These are phyloP conservation scores for Eulemur rufifrons DNA, from an alignment of 2,113 vertebrate genomes.

Conservation along the genomic window DNA sequence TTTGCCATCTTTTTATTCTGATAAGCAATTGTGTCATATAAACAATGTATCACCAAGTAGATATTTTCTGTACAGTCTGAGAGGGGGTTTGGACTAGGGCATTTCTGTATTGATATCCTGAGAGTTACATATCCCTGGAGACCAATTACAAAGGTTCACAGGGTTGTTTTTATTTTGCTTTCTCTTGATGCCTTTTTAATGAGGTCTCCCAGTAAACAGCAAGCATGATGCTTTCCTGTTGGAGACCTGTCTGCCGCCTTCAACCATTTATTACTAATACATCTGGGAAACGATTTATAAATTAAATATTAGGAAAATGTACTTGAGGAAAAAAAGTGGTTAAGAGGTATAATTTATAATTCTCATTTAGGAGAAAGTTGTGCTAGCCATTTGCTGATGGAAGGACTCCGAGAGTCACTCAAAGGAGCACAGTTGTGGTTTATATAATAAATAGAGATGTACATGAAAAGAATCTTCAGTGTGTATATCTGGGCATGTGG, in stretches of 20 bases:
- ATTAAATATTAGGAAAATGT: constrained; percentile 90
- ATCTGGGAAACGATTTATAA: constrained; percentile 88
- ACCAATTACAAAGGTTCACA: constrained; percentile 86
- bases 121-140: constrained; percentile 78
- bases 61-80: constrained; percentile 9
- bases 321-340: constrained; percentile 80
- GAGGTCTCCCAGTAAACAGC: constrained; percentile 84
- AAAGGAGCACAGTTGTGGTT: constrained; percentile 67
- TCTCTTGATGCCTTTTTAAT: constrained; percentile 91
- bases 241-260: constrained; percentile 86
- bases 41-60: background rate
- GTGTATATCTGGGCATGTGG: constrained; percentile 15
- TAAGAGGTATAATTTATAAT: constrained; percentile 72
- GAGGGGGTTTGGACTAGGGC: constrained; percentile 34
- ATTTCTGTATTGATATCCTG: constrained; percentile 77
- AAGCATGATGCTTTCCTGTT: constrained; percentile 84
- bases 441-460: constrained; percentile 76
- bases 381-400: constrained; percentile 80
- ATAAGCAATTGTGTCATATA: background rate
- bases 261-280: constrained; percentile 84
- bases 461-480: constrained; percentile 30
- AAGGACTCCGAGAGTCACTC: constrained; percentile 62
- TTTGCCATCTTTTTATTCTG: background rate
- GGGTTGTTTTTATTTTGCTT: constrained; percentile 86
- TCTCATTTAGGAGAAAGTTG: constrained; percentile 75